Evolutionary conservation across 2,888 invertebrate genomes (phyloP).

Genomic region (Spodoptera picta): DNA sequence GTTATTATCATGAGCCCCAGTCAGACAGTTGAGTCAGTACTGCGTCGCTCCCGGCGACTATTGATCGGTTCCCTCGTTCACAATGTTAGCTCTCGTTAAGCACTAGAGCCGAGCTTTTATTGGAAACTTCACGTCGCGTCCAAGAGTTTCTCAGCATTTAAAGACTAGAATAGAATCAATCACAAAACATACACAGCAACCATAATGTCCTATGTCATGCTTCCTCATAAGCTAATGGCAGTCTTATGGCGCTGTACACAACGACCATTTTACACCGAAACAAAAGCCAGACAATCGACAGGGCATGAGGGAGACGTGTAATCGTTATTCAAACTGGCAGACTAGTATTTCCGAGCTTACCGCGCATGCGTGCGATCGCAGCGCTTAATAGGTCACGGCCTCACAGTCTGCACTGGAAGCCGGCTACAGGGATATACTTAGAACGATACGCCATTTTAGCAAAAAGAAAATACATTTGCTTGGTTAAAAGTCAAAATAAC

Average conservation of each 20-base stretch:
- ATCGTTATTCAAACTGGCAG: constrained; percentile 84
- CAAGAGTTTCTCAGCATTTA: constrained; percentile 56
- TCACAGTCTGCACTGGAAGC: constrained; percentile 81
- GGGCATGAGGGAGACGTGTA: constrained; percentile 76
- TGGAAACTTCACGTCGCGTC: constrained; percentile 35
- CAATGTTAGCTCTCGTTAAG: constrained; percentile 1
- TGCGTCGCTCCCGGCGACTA: background rate
- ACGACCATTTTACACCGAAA: constrained; percentile 66
- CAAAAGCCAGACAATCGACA: constrained; percentile 74
- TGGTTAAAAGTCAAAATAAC: constrained; percentile 33
- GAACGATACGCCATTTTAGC: constrained; percentile 71
- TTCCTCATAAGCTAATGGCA: constrained; percentile 43
- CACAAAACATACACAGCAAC: constrained; percentile 50
- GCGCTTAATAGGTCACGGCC: constrained; percentile 83
- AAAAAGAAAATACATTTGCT: constrained; percentile 51
- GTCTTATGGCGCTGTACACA: constrained; percentile 55
- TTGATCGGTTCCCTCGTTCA: background rate
- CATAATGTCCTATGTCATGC: constrained; percentile 52
- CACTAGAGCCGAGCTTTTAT: constrained; percentile 19
- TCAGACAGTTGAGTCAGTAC: background rate
- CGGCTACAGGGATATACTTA: constrained; percentile 77
- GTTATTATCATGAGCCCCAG: too few relatives aligned
- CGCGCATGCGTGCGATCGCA: constrained; percentile 81
- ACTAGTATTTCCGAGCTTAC: constrained; percentile 73
- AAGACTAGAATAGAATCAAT: constrained; percentile 70